Percentiles rank a stretch among this genome's conserved stretches.
Evolutionary conservation across 2,113 vertebrate species (phyloP).

Genomic region (Peromyscus californicus): DNA sequence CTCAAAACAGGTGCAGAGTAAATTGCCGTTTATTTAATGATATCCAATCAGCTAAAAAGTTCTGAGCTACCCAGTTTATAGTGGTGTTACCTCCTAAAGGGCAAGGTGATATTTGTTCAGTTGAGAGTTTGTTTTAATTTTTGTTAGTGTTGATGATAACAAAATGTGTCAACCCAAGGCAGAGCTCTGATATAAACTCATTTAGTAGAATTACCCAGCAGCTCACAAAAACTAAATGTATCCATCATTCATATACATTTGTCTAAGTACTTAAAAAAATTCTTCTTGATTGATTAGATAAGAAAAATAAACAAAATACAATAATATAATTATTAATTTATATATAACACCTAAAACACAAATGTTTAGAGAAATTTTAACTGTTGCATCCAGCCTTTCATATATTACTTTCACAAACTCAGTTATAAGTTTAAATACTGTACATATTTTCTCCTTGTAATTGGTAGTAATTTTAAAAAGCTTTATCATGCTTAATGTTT

Average conservation of each 20-base stretch:
- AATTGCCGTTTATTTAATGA: background rate
- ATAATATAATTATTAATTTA: background rate
- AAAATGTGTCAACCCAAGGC: background rate
- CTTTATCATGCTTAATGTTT: background rate
- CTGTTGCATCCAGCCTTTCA: background rate
- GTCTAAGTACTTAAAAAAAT: background rate
- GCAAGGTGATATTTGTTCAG: background rate
- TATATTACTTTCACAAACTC: background rate
- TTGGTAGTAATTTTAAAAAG: background rate
- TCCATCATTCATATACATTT: background rate
- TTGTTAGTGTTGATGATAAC: background rate
- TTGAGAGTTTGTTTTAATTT: background rate
- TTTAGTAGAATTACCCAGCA: background rate
- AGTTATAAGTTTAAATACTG: background rate
- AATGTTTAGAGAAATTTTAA: slow-evolving; percentile 5
- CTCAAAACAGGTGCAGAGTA: background rate
- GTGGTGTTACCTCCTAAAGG: background rate
- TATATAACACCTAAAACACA: background rate
- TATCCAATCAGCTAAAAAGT: background rate
- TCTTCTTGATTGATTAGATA: background rate
- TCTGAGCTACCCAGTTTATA: background rate
- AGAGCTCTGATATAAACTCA: background rate
- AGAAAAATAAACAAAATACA: background rate
- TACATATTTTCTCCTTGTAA: background rate
- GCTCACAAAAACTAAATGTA: background rate